Percentiles rank a stretch among this genome's conserved stretches.
phyloP scores from a whole-genome alignment of 2,113 vertebrate genomes.

The Poecilia latipinna region DNA sequence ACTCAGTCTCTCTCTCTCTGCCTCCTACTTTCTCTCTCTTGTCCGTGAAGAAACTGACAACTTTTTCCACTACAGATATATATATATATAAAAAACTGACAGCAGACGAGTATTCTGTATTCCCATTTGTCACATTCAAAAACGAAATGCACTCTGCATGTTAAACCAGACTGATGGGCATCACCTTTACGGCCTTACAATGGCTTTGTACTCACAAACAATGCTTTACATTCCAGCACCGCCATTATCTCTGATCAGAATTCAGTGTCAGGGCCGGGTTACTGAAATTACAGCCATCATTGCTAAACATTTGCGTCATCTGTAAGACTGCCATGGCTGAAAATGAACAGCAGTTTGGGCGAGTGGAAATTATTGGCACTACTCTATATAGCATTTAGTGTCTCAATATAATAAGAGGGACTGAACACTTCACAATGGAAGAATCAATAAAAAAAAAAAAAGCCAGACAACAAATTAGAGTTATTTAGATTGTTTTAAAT shows the following conservation, averaged over 20 bases:
- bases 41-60: constrained; percentile 26
- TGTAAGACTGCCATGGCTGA: constrained; percentile 6
- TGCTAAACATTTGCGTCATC: constrained; percentile 14
- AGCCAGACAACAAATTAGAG: constrained; percentile 27
- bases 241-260: constrained; percentile 14
- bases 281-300: constrained; percentile 23
- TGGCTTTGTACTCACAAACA: constrained; percentile 23
- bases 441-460: background rate
- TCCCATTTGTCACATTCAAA: background rate
- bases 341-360: constrained; percentile 16
- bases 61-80: constrained; percentile 33
- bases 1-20: constrained; percentile 29
- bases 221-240: background rate
- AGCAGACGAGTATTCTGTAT: background rate
- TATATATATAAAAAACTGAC: constrained; percentile 9
- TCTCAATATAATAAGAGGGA: constrained; percentile 39
- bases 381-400: constrained; percentile 4
- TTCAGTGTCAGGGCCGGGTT: background rate
- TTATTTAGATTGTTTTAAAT: background rate
- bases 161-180: constrained; percentile 10
- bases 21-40: background rate
- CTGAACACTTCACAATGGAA: constrained; percentile 4
- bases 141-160: constrained; percentile 12
- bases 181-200: constrained; percentile 9
- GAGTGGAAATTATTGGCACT: constrained; percentile 4